These are phyloP conservation scores for Ochlodes sylvanus DNA, from an alignment of 2,888 invertebrate species.

Conservation along the genomic window DNA sequence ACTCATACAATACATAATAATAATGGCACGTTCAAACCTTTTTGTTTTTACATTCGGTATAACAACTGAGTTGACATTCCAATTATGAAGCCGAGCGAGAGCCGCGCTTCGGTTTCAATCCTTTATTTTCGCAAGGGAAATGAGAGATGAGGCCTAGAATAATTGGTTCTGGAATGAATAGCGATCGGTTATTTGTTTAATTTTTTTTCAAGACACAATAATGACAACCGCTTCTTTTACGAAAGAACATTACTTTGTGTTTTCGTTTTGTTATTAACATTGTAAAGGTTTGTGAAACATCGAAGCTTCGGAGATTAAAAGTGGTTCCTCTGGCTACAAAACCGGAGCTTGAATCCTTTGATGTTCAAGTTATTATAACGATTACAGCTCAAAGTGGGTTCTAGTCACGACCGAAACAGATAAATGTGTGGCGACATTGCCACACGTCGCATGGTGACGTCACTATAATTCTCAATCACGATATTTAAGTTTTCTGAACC, in stretches of 20 bases:
- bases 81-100: slow-evolving; percentile 27
- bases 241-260: neutral
- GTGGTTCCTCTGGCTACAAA: no score
- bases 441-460: no score
- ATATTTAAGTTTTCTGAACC: no score
- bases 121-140: slow-evolving; percentile 54
- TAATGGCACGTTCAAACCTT: slow-evolving; percentile 46
- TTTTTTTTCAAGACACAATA: neutral
- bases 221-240: neutral
- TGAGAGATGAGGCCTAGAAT: slow-evolving; percentile 51
- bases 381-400: no score
- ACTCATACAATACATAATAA: no score
- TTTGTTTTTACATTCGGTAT: slow-evolving; percentile 12
- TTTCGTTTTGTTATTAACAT: neutral
- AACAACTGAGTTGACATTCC: slow-evolving; percentile 19
- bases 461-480: no score
- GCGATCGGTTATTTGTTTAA: slow-evolving; percentile 44
- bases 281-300: no score
- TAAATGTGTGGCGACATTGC: no score
- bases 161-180: slow-evolving; percentile 57
- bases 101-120: slow-evolving; percentile 46
- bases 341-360: no score
- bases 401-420: no score
- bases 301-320: no score
- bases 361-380: no score